Evolutionary conservation across 2,113 vertebrate species (phyloP), one percentile per base, ranked within the genome.

Genomic region (Oenanthe melanoleuca): DNA sequence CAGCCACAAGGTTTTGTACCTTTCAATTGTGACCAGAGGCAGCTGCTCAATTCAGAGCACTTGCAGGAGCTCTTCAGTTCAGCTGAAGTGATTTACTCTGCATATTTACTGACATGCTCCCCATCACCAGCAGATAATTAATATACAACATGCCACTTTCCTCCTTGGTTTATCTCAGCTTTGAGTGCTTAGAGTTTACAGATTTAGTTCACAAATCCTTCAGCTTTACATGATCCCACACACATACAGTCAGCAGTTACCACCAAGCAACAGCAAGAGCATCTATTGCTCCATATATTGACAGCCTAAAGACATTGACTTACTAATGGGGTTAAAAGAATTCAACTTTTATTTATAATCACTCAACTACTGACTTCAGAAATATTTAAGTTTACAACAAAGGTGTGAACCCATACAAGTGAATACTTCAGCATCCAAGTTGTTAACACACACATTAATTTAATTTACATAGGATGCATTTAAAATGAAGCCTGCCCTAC

Each of bases 191-290:
- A 77, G 52, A 70, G 61, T 80, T 88, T 65, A 92, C 86, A 81
- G 80, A 81, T 78, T 95, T 74, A 92, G 80, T 69, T 82, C 73
- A 72, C 89, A 94, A 95, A 95, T 89, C 93, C 93, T 57, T 57
- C 89, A 95, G 91, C 77, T 95, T 89, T 16, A 40, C 69, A 25
- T 5, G 61, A 95, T 89, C 89, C 50, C 69, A 12, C 80, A 45
- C 79, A 56, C 52, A 50, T 44, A 5, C 29, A 9, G 80, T 49
- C 86, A 77, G 31, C 72, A 57, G 49, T 63, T 65, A 37, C 83
- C 57, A 86, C 57, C 33, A 74, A 78, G 72, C 64, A 88, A 66
- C 63, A 70, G 29, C 53, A 26, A 45, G 55, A 78, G 50, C 82
- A 60, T 7, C 42, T 29, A n/a, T 10, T 31, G 37, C 82, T 78